Base-by-base conservation (phyloP, 2,113 vertebrate genomes). In the Colistium nudipinnis region DNA sequence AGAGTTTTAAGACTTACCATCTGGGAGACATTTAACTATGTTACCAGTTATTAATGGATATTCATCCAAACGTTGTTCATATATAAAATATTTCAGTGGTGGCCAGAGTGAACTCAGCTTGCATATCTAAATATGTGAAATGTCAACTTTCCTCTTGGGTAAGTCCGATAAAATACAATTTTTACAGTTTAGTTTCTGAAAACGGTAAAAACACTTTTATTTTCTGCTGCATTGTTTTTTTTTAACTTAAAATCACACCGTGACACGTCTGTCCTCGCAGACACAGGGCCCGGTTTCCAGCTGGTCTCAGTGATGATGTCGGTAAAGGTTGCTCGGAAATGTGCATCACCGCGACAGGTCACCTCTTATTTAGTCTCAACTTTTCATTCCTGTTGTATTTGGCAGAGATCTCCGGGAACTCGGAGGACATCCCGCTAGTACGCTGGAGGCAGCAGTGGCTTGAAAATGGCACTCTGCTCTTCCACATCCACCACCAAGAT, bases 381-480 rank as follows among this genome's bases (percentile, higher is more conserved):
- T 62, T 48, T 49, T 19, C 70, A 25, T 16, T 25, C 71, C 3
- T 70, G 12, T 74, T 75, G 47, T 64, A 9, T 53, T 45, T 72
- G 22, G 44, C 87, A 99, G 98, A 99, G 90, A 99, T 99, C 74
- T 97, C 98, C 0, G 98, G 98, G 68, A 98, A 97, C 87, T 96
- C 97, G 0, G 98, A 99, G 8, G 97, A 99, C 85, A 99, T 99
- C 82, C 97, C 98, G 0, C 86, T 98, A 71, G 98, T 99, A 48
- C 97, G 98, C 74, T 99, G 98, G 98, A 92, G 95, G 79, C 98
- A 99, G 89, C 98, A 99, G 84, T 99, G 98, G 98, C 91, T 99
- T 85, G 98, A 99, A 88, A 99, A 99, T 0, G 97, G 98, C 41
- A 99, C 98, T 0, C 78, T 99, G 53, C 98, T 99, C 61, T 99